Evolutionary conservation across 2,113 vertebrate species (phyloP), one percentile per base, ranked within the genome.

Genomic region (Gymnobelideus leadbeateri): DNA sequence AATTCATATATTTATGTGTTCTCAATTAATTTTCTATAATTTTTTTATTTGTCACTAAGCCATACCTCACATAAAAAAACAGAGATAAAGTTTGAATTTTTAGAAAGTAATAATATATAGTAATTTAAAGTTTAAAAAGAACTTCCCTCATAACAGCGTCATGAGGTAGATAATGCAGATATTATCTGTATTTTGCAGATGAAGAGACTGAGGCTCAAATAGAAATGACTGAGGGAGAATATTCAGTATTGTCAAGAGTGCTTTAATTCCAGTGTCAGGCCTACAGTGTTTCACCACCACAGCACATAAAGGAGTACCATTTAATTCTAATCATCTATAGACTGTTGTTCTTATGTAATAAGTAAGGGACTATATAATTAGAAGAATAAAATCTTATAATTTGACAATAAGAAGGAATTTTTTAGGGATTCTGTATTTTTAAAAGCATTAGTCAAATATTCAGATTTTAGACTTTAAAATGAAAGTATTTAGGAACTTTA

Each of bases 401-500:
- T 84, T 43, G 68, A 43, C 19, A 43, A 77, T 6, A 43, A 43
- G 68, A 43, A 84, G 19, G n/a, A 84, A 84, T n/a, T 84, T 77
- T 23, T 77, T 23, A 84, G 19, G n/a, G 19, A 43, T 26, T 54
- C 28, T 90, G 31, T 92, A 47, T 84, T 94, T 95, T 89, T 90
- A 68, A 55, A 95, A 57, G 49, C n/a, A 50, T 25, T 57, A 53
- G 23, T 49, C 61, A 31, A 37, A 19, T 8, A 14, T n/a, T n/a
- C 31, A 77, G 16, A 84, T 55, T 92, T 61, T 26, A 90, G 49
- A 31, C 89, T 95, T 92, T 43, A 11, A 57, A 90, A n/a, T 90
- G 53, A 92, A 89, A 11, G 47, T 90, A 16, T 84, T 19, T 89
- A 46, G 43, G 57, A 54, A 50, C 55, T 90, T 68, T 47, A 1